A percentile compares a stretch with the other conserved stretches of the same genome.
These are phyloP conservation scores for Drosophila kohkoa DNA, from an alignment of 1,140 invertebrate genomes.

Conservation along the genomic window DNA sequence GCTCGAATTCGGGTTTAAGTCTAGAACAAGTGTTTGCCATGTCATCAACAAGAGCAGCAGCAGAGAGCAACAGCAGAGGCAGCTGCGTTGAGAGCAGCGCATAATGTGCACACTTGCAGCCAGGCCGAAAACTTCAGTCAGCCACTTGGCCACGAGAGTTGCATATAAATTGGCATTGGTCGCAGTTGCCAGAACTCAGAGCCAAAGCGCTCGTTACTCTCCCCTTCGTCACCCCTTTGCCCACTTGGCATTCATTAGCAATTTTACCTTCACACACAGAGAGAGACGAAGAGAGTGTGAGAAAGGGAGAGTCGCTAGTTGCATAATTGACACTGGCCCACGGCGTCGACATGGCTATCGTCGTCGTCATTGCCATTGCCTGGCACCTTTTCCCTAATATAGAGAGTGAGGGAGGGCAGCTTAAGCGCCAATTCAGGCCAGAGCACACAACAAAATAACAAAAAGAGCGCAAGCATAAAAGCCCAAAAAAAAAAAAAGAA, in stretches of 20 bases:
- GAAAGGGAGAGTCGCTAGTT: constrained; percentile 54
- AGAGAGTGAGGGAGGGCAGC: constrained; percentile 1
- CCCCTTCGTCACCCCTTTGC: constrained; percentile 44
- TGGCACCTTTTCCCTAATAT: constrained; percentile 27
- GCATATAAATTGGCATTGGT: constrained; percentile 77
- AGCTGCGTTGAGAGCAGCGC: constrained; percentile 22
- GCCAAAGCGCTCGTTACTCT: constrained; percentile 24
- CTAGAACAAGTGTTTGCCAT: constrained; percentile 65
- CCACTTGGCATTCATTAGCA: constrained; percentile 74
- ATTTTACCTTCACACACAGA: constrained; percentile 58
- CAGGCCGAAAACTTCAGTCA: constrained; percentile 61
- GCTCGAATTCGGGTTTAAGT: constrained; percentile 35
- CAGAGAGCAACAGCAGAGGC: background rate
- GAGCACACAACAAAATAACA: constrained; percentile 30
- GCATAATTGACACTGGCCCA: constrained; percentile 67
- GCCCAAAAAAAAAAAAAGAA: constrained; percentile 2
- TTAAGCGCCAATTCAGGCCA: constrained; percentile 62
- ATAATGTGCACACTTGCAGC: constrained; percentile 67
- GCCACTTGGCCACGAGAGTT: constrained; percentile 56
- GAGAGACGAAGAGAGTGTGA: too few relatives aligned
- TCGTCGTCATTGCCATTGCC: constrained; percentile 25
- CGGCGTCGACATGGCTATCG: constrained; percentile 31
- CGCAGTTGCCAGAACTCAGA: constrained; percentile 24
- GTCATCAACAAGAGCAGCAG: constrained; percentile 40
- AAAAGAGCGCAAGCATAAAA: constrained; percentile 27